Evolutionary conservation across 1,140 invertebrate species (phyloP), one percentile per base, ranked within the genome.

Genomic region (Himalopsyche phryganea): DNA sequence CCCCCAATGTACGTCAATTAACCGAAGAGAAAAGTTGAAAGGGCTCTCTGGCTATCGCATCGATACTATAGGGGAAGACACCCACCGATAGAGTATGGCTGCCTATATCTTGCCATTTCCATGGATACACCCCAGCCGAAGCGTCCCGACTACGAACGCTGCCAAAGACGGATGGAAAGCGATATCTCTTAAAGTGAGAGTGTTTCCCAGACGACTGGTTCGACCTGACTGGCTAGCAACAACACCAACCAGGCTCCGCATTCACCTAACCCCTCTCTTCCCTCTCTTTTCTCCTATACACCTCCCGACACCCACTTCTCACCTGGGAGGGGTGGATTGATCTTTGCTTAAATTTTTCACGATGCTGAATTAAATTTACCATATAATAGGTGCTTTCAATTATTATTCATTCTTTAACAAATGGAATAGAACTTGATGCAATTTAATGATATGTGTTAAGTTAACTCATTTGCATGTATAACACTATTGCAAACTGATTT

Each of bases 51-150:
- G 23, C 23, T 3, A 28, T 28, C 9, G 23, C 23, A 28, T 9
- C 23, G 23, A 5, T 9, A 28, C 23, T 5, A 28, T 28, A n/a
- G 23, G 4, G 23, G 9, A 28, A 14, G 17, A 41, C 52, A 65
- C 59, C 32, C 58, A 65, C 59, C 58, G 42, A 55, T 32, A 28
- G 63, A 58, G 51, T 65, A 65, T 9, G 47, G 32, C n/a, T 61
- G 63, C 40, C 63, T 52, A 45, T 65, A 65, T 15, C 63, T 46
- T 44, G 63, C 59, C 63, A 65, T 65, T 61, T 65, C 63, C 63
- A 65, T 65, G 59, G 63, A 65, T 48, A 65, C 63, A 61, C 63
- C 63, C 58, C 49, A 33, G 11, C 14, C 10, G 10, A 11, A 4
- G 42, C 42, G 40, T n/a, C n/a, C n/a, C n/a, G n/a, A n/a, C n/a